These are phyloP conservation scores for Malurus alboscapulatus DNA, from an alignment of 2,113 vertebrate species.

Conservation along the genomic window DNA sequence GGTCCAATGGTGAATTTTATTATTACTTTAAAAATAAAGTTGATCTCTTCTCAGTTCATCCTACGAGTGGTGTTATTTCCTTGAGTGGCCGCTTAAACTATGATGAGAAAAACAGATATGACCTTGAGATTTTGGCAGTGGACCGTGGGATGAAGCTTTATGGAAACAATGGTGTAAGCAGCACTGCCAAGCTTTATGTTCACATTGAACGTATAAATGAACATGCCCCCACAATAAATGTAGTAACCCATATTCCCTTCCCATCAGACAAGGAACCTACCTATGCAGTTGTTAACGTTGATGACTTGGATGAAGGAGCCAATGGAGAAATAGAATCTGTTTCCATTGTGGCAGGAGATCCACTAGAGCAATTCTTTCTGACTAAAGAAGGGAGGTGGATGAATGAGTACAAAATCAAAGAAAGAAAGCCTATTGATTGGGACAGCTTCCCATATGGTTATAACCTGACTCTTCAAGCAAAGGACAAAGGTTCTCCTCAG, in stretches of 20 bases:
- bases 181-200: constrained; percentile 94
- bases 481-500: constrained; percentile 88
- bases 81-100: constrained; percentile 90
- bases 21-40: constrained; percentile 96
- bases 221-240: constrained; percentile 82
- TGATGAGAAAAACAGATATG: constrained; percentile 86
- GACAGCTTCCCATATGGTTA: constrained; percentile 82
- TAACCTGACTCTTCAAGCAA: constrained; percentile 93
- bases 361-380: constrained; percentile 82
- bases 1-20: constrained; percentile 98
- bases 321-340: constrained; percentile 93
- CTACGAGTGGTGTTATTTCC: constrained; percentile 92
- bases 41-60: constrained; percentile 94
- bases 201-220: constrained; percentile 93
- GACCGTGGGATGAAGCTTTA: constrained; percentile 98
- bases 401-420: constrained; percentile 88
- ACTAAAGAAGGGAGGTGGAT: constrained; percentile 80
- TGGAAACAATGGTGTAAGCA: constrained; percentile 96
- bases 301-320: constrained; percentile 88
- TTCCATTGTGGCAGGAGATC: constrained; percentile 87
- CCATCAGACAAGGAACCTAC: constrained; percentile 80
- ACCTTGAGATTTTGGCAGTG: constrained; percentile 93
- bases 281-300: constrained; percentile 84
- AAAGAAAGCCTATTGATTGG: constrained; percentile 83
- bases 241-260: constrained; percentile 81